Evolutionary conservation across 2,797 vertebrate species (phyloP).

Genomic region (Acipenser oxyrinchus): DNA sequence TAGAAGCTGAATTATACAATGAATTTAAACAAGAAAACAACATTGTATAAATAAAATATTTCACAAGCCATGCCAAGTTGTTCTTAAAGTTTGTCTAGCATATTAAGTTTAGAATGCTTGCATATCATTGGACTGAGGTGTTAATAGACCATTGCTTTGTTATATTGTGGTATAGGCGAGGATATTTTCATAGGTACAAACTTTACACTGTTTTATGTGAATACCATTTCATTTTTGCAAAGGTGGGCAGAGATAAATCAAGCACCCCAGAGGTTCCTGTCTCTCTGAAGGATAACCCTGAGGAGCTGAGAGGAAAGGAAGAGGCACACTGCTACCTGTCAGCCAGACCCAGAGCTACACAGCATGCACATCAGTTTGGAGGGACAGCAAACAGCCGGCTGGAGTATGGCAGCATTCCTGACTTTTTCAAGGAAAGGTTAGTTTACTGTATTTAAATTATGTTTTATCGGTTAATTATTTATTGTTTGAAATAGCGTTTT

Average conservation of each 20-base stretch:
- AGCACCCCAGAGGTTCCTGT: conserved; percentile 45
- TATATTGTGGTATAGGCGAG: too few species aligned
- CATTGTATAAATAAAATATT: too few species aligned
- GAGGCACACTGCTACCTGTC: conserved; percentile 63
- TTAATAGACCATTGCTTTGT: too few species aligned
- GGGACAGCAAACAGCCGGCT: conserved; percentile 80
- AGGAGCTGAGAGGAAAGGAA: conserved; percentile 35
- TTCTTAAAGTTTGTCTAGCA: too few species aligned
- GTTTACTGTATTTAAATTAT: conserved; percentile 9
- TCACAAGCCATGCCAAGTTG: too few species aligned
- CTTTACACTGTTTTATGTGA: too few species aligned
- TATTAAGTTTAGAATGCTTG: too few species aligned
- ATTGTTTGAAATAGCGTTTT: not conserved
- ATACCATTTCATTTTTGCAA: conserved; percentile 21
- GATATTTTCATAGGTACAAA: too few species aligned
- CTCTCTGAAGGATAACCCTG: conserved; percentile 50
- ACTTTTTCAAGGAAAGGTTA: conserved; percentile 73
- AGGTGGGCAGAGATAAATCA: conserved; percentile 71
- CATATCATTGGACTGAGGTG: too few species aligned
- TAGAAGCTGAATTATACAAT: too few species aligned
- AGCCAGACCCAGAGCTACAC: conserved; percentile 55
- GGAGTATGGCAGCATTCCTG: conserved; percentile 68
- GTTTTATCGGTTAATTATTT: not conserved
- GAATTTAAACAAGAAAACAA: too few species aligned
- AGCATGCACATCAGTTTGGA: conserved; percentile 68